Evolutionary conservation across 2,797 vertebrate genomes (phyloP), one percentile per base, ranked within the genome.

Genomic region (Crocodylus rhombifer): DNA sequence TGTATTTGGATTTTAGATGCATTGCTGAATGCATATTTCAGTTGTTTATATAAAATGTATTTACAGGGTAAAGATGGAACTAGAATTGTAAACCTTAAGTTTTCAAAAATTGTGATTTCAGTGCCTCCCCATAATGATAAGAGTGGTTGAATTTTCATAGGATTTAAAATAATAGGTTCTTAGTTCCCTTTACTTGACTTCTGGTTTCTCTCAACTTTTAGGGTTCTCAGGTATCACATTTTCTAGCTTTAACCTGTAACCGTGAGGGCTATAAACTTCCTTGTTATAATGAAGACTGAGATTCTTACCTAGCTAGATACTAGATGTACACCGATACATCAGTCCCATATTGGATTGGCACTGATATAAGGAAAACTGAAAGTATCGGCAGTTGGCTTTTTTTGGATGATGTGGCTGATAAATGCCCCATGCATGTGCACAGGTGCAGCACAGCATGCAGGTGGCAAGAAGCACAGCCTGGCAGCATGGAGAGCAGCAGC

Each of bases 21-120:
- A 55, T 33, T 23, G 71, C 4, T 30, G 65, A 85, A 62, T 67
- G 58, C 79, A 84, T n/a, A 5, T 90, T 84, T 94, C 67, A 16
- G 28, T 63, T 74, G n/a, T 69, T 25, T 56, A 3, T 81, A 5
- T 51, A 36, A 71, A 88, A 65, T 62, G 20, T 0, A 0, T 61
- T 85, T 7, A 4, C 0, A 9, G 56, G 73, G 2, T 77, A 80
- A 77, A 83, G 61, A 42, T 76, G 3, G 30, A 6, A 76, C 42
- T 2, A 26, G 36, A 2, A 0, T 0, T 74, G 4, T 74, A 76
- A 81, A 16, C 71, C 28, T 67, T 64, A 56, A 28, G 75, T 87
- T 33, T 23, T 81, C 28, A 60, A 55, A 80, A 80, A 62, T 62
- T 25, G 30, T 33, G n/a, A 25, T 33, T 51, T 26, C 23, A 74